Conservation (phyloP, 2,888 invertebrate genomes). For the Fragum whitleyi region DNA sequence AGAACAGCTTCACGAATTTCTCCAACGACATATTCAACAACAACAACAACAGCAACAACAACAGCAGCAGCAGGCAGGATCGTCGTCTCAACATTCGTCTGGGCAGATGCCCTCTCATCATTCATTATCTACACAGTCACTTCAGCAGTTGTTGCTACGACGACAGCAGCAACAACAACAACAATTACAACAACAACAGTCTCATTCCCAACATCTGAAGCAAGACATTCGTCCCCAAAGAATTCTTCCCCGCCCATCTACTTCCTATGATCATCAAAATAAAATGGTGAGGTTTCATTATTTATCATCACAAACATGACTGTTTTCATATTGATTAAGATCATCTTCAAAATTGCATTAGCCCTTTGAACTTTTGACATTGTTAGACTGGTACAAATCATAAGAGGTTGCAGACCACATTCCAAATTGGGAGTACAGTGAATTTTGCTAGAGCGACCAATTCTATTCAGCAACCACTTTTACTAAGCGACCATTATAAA, state of each 20-base stretch:
- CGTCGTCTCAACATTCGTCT: constrained; percentile 1
- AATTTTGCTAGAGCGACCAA: no score
- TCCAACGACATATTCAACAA: constrained; percentile 74
- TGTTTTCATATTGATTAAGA: no score
- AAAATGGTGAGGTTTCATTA: constrained; percentile 23
- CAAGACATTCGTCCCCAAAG: constrained; percentile 20
- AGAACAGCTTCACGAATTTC: constrained; percentile 65
- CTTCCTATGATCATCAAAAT: constrained; percentile 29
- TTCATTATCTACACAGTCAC: constrained; percentile 41
- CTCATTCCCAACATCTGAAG: background rate
- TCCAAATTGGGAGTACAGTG: no score
- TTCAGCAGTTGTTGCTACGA: constrained; percentile 62
- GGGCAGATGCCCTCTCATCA: background rate
- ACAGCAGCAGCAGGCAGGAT: constrained; percentile 23
- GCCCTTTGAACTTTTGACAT: no score
- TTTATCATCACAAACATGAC: no score
- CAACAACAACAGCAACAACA: constrained; percentile 57
- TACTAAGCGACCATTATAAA: no score
- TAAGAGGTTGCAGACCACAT: no score
- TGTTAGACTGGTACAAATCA: no score
- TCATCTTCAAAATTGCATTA: no score
- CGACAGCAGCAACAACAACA: constrained; percentile 47
- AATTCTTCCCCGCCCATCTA: constrained; percentile 48
- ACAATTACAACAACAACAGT: constrained; percentile 26
- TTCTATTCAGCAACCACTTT: no score